Conservation (phyloP, 2,797 vertebrate genomes). For the Serranus cabrilla region DNA sequence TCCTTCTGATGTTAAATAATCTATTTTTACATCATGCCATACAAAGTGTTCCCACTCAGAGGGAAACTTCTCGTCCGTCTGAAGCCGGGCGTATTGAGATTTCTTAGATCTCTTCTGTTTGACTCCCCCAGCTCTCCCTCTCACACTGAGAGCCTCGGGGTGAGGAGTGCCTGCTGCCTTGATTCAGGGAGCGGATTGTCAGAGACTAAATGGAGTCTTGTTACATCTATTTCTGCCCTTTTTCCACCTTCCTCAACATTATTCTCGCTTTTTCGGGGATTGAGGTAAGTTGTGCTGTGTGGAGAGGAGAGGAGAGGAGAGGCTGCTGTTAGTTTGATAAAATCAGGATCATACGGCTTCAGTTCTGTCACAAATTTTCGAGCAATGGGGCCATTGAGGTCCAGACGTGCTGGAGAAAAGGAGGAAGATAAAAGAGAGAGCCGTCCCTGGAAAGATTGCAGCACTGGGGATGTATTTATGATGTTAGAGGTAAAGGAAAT, state of each 20-base stretch:
- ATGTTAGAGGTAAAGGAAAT: too few relatives aligned
- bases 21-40: neutral
- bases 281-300: neutral
- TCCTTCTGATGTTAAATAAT: neutral
- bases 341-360: conserved; percentile 3
- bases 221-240: conserved; percentile 19
- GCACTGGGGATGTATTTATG: neutral
- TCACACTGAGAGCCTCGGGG: neutral
- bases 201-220: conserved; percentile 26
- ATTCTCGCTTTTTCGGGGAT: neutral
- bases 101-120: conserved; percentile 9
- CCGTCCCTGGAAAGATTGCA: too few relatives aligned
- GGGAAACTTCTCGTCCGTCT: neutral
- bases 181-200: conserved; percentile 24
- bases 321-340: conserved; percentile 19
- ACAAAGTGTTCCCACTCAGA: conserved; percentile 4
- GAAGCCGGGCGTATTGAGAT: neutral
- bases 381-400: neutral
- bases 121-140: conserved; percentile 1
- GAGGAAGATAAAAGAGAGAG: neutral
- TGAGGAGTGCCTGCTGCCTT: neutral
- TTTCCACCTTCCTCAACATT: conserved; percentile 3
- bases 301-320: conserved; percentile 1
- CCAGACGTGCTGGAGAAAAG: neutral
- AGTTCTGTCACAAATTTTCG: conserved; percentile 12